Base-by-base conservation (phyloP, 2,113 vertebrate genomes). In the Atrichornis clamosus region DNA sequence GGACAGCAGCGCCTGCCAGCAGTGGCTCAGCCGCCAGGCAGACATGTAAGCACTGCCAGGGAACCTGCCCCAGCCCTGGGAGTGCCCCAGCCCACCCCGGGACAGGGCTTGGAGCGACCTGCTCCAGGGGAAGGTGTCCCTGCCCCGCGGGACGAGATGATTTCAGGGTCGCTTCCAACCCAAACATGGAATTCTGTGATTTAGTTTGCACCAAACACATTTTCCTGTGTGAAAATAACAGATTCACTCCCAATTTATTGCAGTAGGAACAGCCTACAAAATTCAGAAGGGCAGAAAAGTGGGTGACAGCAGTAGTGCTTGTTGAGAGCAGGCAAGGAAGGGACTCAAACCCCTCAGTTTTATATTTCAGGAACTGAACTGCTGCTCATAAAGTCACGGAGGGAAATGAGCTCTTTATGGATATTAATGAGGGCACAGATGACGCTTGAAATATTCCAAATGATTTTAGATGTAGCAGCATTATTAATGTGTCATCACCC, bases 21-120 rank as follows among this genome's bases (percentile, higher is more conserved):
- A 99, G 98, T 99, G 99, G 99, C 99, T 99, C 86, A 99, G 99
- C 90, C 98, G 99, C 72, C 99, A 99, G 93, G 99, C 99, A 10
- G 99, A 99, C 77, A 99, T 99, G 99, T 99, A 75, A 84, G 87
- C 87, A 56, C 12, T 35, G 55, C 68, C 87, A 27, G 47, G 46
- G 30, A 10, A 0, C 23, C 70, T 49, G 41, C 18, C 26, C 63
- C 49, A 8, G 2, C 72, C 69, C 80, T 37, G 72, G 64, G 8
- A 56, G 3, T 28, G 41, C 10, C 26, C 79, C 2, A 6, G 1
- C 72, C 21, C 63, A 32, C 24, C 62, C 7, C 1, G 55, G 55
- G 26, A 0, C 13, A 23, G 49, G 8, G 2, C 32, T 49, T 16
- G 72, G 26, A 23, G 49, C 49, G 20, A 4, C 41, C 30, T 32